Conservation (phyloP, 2,797 vertebrate genomes). For the Sparus aurata region DNA sequence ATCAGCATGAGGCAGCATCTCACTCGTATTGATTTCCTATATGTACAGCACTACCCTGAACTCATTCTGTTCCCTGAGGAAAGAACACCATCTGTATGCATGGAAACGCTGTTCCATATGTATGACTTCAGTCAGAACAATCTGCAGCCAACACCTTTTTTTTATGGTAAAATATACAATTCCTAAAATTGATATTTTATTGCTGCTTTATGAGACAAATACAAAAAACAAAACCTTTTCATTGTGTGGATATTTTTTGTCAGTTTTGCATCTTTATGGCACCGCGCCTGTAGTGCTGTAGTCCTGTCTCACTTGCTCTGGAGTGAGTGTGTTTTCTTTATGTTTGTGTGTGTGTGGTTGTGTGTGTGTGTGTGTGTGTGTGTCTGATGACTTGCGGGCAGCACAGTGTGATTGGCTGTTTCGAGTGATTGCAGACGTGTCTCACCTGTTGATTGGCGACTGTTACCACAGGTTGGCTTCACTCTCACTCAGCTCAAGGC, state of each 20-base stretch:
- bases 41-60: slow-evolving; percentile 36
- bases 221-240: too few species aligned
- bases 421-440: slow-evolving; percentile 19
- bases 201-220: not conserved
- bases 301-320: not conserved
- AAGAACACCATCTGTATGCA: slow-evolving; percentile 52
- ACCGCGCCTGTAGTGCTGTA: not conserved
- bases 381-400: not conserved
- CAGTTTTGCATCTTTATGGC: not conserved
- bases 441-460: slow-evolving; percentile 31
- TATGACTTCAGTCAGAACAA: slow-evolving; percentile 47
- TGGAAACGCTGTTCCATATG: slow-evolving; percentile 61
- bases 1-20: slow-evolving; percentile 55
- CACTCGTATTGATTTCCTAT: slow-evolving; percentile 72
- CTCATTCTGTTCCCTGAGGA: slow-evolving; percentile 39
- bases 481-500: not conserved
- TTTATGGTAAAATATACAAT: not conserved
- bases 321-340: not conserved
- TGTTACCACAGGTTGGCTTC: slow-evolving; percentile 7
- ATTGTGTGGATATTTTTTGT: not conserved
- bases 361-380: slow-evolving; percentile 10
- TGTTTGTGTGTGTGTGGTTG: not conserved
- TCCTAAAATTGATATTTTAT: slow-evolving; percentile 10
- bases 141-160: slow-evolving; percentile 17
- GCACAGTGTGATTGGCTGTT: slow-evolving; percentile 9